These are phyloP conservation scores for zebrafish (Danio rerio) DNA, from an alignment of 2,113 vertebrate species.

Conservation along the genomic window DNA sequence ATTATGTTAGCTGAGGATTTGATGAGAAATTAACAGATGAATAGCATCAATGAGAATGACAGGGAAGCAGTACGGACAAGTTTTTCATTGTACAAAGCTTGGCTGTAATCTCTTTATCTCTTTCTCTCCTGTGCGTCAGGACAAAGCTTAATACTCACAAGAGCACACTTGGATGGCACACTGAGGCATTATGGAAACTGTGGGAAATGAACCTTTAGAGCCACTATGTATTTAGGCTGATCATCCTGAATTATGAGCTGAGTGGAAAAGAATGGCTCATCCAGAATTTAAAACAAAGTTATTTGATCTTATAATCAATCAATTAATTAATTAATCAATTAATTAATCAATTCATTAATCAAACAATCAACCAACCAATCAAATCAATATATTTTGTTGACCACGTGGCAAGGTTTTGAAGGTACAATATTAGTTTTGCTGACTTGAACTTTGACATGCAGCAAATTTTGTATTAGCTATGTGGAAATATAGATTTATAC, in stretches of 20 bases:
- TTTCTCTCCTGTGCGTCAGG: slow-evolving; percentile 2
- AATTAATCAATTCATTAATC: too few relatives aligned
- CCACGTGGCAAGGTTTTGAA: too few relatives aligned
- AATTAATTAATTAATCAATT: too few relatives aligned
- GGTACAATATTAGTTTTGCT: too few relatives aligned
- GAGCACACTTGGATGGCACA: slow-evolving; percentile 4
- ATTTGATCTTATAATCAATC: too few relatives aligned
- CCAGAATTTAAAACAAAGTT: too few relatives aligned
- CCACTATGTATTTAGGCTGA: background rate
- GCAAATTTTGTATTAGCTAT: too few relatives aligned
- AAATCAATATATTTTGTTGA: background rate
- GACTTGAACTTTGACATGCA: too few relatives aligned
- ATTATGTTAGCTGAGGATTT: background rate
- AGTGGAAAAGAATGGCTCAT: background rate
- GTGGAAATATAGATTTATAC: too few relatives aligned
- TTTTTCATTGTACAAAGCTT: slow-evolving; percentile 15
- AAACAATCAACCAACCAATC: background rate
- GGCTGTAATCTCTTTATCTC: slow-evolving; percentile 43
- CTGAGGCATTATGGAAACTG: background rate
- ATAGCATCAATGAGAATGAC: background rate
- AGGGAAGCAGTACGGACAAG: background rate
- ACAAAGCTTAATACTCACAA: slow-evolving; percentile 13
- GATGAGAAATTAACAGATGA: background rate
- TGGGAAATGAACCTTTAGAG: background rate
- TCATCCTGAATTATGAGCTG: background rate